Evolutionary conservation across 2,113 vertebrate genomes (phyloP), one percentile per base, ranked within the genome.

Genomic region (Ceyx margarethae): DNA sequence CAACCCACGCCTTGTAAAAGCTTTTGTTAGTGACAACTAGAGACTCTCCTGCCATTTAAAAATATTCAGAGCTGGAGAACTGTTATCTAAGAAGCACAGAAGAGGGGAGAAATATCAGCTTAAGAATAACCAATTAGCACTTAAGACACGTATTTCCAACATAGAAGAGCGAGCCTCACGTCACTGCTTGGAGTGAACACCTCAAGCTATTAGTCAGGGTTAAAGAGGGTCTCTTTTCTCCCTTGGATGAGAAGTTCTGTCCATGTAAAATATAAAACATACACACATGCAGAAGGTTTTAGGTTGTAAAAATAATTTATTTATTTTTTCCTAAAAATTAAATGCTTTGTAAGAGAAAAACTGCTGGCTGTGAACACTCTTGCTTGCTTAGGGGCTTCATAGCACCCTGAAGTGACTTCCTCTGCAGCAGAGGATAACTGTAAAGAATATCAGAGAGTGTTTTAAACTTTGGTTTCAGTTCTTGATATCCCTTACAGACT

Each of bases 371-470:
- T 0, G 2, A 84, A 22, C 9, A 15, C 11, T 66, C 31, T 62
- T 73, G 23, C 26, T 90, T 71, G 9, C 43, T 60, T 64, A 40
- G 60, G 11, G 16, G 19, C 17, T 86, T 56, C 60, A 13, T 3
- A 40, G 51, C 26, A 45, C 43, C 46, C 72, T 26, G 43, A 81
- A 74, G 35, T 5, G 0, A 57, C 5, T 79, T 87, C 43, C 68
- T 28, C n/a, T 79, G 37, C 37, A 62, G 22, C 1, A 1, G 29
- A 67, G 35, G n/a, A 23, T 13, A 69, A 23, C 22, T 90, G 51
- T 67, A 77, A 64, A 25, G 2, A 85, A 4, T 31, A 40, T 57
- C 3, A 40, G 16, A 0, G 0, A 56, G 3, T 0, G 0, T 35
- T 73, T 85, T 81, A 72, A 88, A 90, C 13, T 71, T 85, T 37